Percentiles rank a stretch among this genome's conserved stretches.
phyloP scores from a whole-genome alignment of 2,797 vertebrate species.

The Gambelia wislizenii region DNA sequence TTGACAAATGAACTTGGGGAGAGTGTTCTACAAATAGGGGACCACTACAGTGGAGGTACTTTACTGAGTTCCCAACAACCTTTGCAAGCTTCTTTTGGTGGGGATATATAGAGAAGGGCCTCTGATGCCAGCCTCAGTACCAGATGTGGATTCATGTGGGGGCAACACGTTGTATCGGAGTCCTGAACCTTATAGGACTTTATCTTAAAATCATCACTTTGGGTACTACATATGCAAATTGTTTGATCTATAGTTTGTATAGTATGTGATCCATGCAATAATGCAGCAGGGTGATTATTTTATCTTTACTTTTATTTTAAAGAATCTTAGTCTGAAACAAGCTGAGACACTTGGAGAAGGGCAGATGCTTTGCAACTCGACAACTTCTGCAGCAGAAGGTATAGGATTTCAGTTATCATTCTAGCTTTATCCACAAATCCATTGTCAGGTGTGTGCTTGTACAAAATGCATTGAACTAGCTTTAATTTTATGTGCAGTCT shows the following conservation, averaged over 20 bases:
- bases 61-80: no score
- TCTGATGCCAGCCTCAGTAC: no score
- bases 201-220: neutral
- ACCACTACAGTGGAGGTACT: no score
- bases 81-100: no score
- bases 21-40: no score
- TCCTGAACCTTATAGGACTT: neutral
- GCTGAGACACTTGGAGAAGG: slow-evolving; percentile 55
- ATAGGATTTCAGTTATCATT: slow-evolving; percentile 34
- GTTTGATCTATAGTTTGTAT: neutral
- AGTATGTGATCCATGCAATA: neutral
- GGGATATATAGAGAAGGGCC: no score
- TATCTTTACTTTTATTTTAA: slow-evolving; percentile 11
- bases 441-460: neutral
- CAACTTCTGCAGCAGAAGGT: slow-evolving; percentile 69
- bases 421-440: slow-evolving; percentile 5
- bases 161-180: neutral
- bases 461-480: slow-evolving; percentile 23
- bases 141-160: no score
- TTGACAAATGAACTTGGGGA: no score
- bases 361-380: slow-evolving; percentile 57
- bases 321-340: slow-evolving; percentile 71
- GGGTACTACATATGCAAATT: neutral
- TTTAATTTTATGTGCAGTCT: neutral
- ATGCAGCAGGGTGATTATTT: slow-evolving; percentile 49